Percentiles rank a stretch among this genome's conserved stretches.
These are phyloP conservation scores for Halocaridina rubra DNA, from an alignment of 2,888 invertebrate genomes.

Conservation along the genomic window DNA sequence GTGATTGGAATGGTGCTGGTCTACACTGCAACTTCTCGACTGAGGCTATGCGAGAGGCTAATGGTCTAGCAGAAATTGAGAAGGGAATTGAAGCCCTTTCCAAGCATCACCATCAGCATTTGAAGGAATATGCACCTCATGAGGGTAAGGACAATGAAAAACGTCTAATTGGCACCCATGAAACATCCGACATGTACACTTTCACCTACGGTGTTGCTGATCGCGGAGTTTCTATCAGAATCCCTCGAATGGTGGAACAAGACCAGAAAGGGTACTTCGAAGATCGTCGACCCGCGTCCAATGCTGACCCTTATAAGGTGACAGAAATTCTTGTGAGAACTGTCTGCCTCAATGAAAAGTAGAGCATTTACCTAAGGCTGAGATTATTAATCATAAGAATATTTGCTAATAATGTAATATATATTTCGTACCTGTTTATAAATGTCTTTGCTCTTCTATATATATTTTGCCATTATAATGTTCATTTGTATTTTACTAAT, in stretches of 20 bases:
- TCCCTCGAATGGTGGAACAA: conserved; percentile 69
- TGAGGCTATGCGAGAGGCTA: conserved; percentile 68
- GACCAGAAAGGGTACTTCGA: conserved; percentile 70
- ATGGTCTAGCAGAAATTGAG: conserved; percentile 79
- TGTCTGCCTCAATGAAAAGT: neutral
- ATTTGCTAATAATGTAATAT: too few species aligned
- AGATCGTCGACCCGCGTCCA: conserved; percentile 74
- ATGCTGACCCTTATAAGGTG: neutral
- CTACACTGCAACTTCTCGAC: conserved; percentile 89
- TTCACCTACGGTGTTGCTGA: conserved; percentile 72
- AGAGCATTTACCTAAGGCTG: too few species aligned
- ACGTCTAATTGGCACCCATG: conserved; percentile 84
- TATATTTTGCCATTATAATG: too few species aligned
- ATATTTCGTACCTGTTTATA: too few species aligned
- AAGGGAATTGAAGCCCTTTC: conserved; percentile 94
- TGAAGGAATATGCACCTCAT: conserved; percentile 95
- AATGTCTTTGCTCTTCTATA: too few species aligned
- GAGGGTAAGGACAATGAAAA: conserved; percentile 94
- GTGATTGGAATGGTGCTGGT: conserved; percentile 72
- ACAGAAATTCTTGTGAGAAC: neutral
- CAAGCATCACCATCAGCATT: conserved; percentile 91
- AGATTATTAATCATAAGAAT: too few species aligned
- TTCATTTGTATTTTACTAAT: too few species aligned
- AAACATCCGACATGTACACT: conserved; percentile 72
- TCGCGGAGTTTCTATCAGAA: conserved; percentile 71